These are phyloP conservation scores for Pseudopleuronectes americanus DNA, from an alignment of 2,797 vertebrate species.

Conservation along the genomic window DNA sequence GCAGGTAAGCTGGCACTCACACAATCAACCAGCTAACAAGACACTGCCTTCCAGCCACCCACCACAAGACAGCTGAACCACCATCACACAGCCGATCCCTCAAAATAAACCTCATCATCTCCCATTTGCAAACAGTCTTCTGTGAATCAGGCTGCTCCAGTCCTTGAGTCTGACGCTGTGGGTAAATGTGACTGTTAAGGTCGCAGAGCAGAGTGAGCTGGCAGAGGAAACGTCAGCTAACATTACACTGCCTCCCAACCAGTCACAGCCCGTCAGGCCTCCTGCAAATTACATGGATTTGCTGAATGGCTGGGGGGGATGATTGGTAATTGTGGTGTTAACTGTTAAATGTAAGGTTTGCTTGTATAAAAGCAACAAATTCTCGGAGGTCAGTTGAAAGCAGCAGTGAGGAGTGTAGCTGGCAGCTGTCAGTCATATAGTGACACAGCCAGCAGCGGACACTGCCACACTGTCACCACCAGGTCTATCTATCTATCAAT, in stretches of 20 bases:
- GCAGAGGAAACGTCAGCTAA: constrained; percentile 84
- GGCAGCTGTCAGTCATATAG: constrained; percentile 74
- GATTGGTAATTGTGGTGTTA: not conserved
- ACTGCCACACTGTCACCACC: constrained; percentile 80
- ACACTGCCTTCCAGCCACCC: constrained; percentile 91
- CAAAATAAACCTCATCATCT: too few species aligned
- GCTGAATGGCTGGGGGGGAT: not conserved
- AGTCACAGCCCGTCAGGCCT: constrained; percentile 30
- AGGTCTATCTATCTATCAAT: too few species aligned
- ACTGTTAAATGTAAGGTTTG: too few species aligned
- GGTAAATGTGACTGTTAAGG: constrained; percentile 73
- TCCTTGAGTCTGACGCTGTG: too few species aligned
- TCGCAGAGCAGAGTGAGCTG: constrained; percentile 84
- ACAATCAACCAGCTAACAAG: constrained; percentile 90
- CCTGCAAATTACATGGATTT: constrained; percentile 24
- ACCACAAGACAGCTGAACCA: constrained; percentile 23
- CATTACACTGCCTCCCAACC: constrained; percentile 91
- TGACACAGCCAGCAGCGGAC: constrained; percentile 82
- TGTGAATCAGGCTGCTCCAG: not conserved
- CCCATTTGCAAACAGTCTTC: not conserved
- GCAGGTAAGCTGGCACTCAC: constrained; percentile 86
- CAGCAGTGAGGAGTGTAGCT: constrained; percentile 78
- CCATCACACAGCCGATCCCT: too few species aligned
- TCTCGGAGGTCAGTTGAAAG: constrained; percentile 11
- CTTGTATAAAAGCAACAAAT: too few species aligned